Evolutionary conservation across 2,797 vertebrate genomes (phyloP), one percentile per base, ranked within the genome.

Genomic region (Hirundo rustica): DNA sequence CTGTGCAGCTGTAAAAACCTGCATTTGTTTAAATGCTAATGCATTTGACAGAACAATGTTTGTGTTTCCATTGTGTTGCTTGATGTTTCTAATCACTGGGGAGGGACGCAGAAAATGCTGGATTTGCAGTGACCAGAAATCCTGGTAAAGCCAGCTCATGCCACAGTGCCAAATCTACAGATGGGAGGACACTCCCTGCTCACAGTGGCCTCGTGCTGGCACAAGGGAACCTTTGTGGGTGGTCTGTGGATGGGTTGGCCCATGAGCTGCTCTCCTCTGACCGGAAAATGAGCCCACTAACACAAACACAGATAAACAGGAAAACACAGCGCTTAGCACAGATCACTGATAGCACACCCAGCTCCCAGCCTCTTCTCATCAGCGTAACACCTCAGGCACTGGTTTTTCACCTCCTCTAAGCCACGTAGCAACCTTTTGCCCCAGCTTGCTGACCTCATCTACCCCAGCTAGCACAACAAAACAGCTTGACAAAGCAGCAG

Each of bases 1-100:
- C 53, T 42, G 51, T 80, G 75, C 75, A 84, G 84, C 62, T 80
- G 50, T 89, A 85, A 94, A 96, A 96, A 77, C 45, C 66, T 80
- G 68, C 25, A 17, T 81, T 81, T 93, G 61, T 85, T 54, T 10
- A 85, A 85, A 77, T 27, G 38, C 72, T 86, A 70, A 86, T 53
- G 23, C 58, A 58, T 91, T 64, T 86, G 87, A 87, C 70, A 89
- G 68, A 93, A 89, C 34, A 48, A n/a, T 13, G 40, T 70, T 71
- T 80, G 57, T 71, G 30, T 75, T 89, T 79, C 72, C n/a, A 27
- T 45, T 45, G 65, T 79, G 62, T 42, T 81, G 30, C 53, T 1
- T 67, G 68, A 30, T 58, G 62, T 55, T 88, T 85, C 90, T 68
- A 80, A 85, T 62, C 91, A 81, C 81, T 53, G 44, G 32, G 67